These are phyloP conservation scores for Lagorchestes hirsutus DNA, from an alignment of 2,797 vertebrate genomes.

Conservation along the genomic window DNA sequence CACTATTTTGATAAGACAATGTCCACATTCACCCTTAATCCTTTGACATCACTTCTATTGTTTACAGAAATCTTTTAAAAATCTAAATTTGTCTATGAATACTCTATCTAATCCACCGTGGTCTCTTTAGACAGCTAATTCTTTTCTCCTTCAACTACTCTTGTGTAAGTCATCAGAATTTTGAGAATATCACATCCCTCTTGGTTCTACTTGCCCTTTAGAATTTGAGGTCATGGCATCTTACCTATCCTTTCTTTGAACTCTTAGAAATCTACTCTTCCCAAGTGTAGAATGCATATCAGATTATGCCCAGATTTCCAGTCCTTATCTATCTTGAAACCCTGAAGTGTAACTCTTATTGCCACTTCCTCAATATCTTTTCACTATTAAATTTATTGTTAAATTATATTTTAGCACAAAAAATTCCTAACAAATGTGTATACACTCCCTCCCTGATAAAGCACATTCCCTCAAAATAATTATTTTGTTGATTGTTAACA, in stretches of 20 bases:
- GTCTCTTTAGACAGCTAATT: not conserved
- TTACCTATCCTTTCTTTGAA: not conserved
- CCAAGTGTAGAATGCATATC: not conserved
- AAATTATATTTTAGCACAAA: not conserved
- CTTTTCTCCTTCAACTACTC: not conserved
- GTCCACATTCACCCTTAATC: not conserved
- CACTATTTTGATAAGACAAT: not conserved
- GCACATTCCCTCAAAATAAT: not conserved
- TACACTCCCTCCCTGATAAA: not conserved
- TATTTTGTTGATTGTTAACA: not conserved
- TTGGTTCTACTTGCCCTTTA: not conserved
- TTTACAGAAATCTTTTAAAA: not conserved
- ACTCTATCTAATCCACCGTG: not conserved
- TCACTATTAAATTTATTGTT: not conserved
- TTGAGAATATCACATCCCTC: not conserved
- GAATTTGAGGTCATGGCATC: not conserved
- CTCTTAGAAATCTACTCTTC: not conserved
- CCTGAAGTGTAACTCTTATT: not conserved
- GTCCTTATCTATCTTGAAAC: not conserved
- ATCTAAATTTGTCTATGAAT: not conserved
- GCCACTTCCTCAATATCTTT: not conserved
- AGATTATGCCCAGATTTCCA: not conserved
- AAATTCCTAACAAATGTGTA: not conserved
- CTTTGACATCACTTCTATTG: not conserved
- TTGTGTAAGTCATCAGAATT: not conserved